These are phyloP conservation scores for Pimephales promelas DNA, from an alignment of 2,113 vertebrate species.

Conservation along the genomic window DNA sequence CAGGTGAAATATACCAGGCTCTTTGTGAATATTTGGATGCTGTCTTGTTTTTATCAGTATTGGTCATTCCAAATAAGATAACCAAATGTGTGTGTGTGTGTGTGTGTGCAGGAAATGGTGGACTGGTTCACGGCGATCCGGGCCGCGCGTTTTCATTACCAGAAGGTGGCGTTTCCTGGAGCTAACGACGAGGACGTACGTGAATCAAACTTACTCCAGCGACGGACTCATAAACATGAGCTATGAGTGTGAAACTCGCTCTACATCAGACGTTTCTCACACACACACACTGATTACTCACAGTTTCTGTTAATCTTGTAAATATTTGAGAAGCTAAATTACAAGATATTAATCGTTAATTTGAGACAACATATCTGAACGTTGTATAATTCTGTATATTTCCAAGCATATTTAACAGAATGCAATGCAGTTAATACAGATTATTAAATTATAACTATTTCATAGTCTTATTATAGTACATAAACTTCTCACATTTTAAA, in stretches of 20 bases:
- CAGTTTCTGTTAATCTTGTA: not conserved
- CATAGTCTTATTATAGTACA: too few species aligned
- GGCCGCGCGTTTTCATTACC: conserved; percentile 93
- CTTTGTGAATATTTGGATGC: too few species aligned
- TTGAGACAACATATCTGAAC: not conserved
- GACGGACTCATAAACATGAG: conserved; percentile 22
- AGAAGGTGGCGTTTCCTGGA: conserved; percentile 94
- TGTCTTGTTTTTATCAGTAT: too few species aligned
- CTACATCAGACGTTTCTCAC: not conserved
- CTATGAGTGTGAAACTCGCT: conserved; percentile 10
- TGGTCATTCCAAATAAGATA: too few species aligned
- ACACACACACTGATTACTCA: not conserved
- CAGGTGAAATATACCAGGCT: too few species aligned
- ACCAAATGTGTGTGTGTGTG: too few species aligned
- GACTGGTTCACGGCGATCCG: conserved; percentile 98
- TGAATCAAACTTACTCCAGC: conserved; percentile 53
- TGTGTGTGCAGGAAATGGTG: conserved; percentile 84
- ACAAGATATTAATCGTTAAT: too few species aligned
- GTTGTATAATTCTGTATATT: not conserved
- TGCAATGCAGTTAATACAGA: too few species aligned
- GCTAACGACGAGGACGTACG: conserved; percentile 87
- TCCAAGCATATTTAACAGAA: too few species aligned
- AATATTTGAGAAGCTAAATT: not conserved
- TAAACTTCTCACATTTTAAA: not conserved
- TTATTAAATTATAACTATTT: not conserved